Evolutionary conservation across 2,113 vertebrate genomes (phyloP).

Genomic region (Myodes glareolus): DNA sequence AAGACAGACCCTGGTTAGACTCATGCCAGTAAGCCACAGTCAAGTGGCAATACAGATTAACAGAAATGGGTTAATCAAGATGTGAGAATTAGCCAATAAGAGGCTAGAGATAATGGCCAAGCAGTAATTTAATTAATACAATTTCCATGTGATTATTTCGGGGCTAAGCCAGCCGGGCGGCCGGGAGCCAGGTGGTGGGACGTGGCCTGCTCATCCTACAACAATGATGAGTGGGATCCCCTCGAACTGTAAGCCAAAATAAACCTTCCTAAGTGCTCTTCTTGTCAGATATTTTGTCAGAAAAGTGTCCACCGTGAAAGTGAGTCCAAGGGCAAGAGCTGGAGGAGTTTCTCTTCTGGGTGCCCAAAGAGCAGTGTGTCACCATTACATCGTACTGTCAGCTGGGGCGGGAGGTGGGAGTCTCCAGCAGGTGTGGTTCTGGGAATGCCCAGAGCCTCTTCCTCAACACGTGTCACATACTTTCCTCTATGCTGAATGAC

Average conservation of each 20-base stretch:
- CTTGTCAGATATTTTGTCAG: not conserved
- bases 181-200: too few species aligned
- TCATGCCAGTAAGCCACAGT: too few species aligned
- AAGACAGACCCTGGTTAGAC: too few species aligned
- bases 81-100: too few species aligned
- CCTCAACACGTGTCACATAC: not conserved
- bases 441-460: not conserved
- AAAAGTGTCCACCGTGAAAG: not conserved
- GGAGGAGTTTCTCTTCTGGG: not conserved
- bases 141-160: too few species aligned
- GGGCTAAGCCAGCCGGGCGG: too few species aligned
- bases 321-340: not conserved
- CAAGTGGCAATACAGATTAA: too few species aligned
- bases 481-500: not conserved
- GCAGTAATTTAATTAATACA: too few species aligned
- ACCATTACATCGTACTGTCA: not conserved
- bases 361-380: not conserved
- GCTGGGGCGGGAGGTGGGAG: rapidly evolving
- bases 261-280: not conserved
- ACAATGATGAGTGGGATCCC: too few species aligned
- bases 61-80: too few species aligned
- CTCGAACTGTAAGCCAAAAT: not conserved
- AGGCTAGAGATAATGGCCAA: too few species aligned
- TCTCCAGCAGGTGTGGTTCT: not conserved
- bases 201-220: too few species aligned